Base-by-base conservation (phyloP, 2,113 vertebrate genomes). In the Ptyas mucosa region DNA sequence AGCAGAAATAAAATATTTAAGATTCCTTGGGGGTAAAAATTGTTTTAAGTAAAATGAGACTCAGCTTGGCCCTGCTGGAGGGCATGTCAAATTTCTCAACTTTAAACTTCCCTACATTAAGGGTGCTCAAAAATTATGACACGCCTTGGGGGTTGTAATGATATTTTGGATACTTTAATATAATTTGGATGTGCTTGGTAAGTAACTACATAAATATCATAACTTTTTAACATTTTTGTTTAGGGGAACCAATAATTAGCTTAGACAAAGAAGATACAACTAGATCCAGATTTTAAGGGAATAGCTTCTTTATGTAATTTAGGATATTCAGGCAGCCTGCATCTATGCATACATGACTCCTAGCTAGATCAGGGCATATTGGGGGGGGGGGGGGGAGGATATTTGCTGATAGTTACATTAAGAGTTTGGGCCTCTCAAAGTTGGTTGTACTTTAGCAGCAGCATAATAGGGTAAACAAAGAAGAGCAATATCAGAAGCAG, bases 401-500 rank as follows among this genome's bases (percentile, higher is more conserved):
- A 93, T 92, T 92, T 93, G 92, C 93, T 94, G 90, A 94, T 95
- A 93, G 93, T 85, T 94, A 10, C 14, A 51, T 94, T 5, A 88
- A 46, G 52, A 88, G 4, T 91, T 96, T 85, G 85, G 85, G 93
- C 93, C 87, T 55, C 93, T 92, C 69, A 61, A 90, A 95, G 61
- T 89, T 11, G 46, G 10, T 90, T 95, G 93, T 39, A 61, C 53
- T 93, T 95, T 96, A 57, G 12, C 53, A 86, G 46, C 90, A 34
- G 49, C 87, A 90, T 96, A 93, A 95, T n/a, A 18, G 64, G 61
- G 53, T 51, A 93, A 96, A 91, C 54, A 94, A 93, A 88, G 93
- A 29, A 89, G 96, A 95, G 93, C 51, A 91, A 53, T 69, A 94
- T 96, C 94, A 89, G 92, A 91, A 92, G 91, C 46, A 58, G 24